Evolutionary conservation across 2,797 vertebrate species (phyloP).

Genomic region (Manis pentadactyla): DNA sequence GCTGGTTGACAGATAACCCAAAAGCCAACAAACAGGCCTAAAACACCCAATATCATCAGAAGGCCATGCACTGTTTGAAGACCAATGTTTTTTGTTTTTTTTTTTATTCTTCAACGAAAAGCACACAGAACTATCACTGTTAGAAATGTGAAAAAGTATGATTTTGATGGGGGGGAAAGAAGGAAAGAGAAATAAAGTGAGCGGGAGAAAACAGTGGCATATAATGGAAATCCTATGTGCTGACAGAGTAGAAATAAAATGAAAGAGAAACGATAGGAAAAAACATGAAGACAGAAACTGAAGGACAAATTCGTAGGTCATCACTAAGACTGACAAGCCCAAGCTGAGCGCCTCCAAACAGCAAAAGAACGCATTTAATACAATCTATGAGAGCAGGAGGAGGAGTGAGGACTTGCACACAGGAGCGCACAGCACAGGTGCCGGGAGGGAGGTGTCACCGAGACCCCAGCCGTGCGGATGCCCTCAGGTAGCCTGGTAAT

Average conservation of each 20-base stretch:
- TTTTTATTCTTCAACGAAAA: slow-evolving; percentile 21
- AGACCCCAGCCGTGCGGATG: not conserved
- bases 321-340: not conserved
- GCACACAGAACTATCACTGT: not conserved
- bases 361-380: not conserved
- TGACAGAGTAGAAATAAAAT: not conserved
- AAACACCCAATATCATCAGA: not conserved
- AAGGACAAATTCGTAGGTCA: not conserved
- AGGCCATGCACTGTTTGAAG: not conserved
- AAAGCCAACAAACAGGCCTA: not conserved
- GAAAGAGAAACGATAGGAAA: not conserved
- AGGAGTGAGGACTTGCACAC: not conserved
- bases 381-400: not conserved
- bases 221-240: not conserved
- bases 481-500: not conserved
- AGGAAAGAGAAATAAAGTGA: not conserved
- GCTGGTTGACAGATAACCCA: not conserved
- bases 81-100: not conserved
- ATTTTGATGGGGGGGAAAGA: not conserved
- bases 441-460: not conserved
- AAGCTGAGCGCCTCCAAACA: not conserved
- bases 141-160: not conserved
- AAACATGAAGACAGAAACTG: not conserved
- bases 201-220: not conserved
- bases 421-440: too few species aligned